These are phyloP conservation scores for Salvelinus sp. DNA, from an alignment of 2,113 vertebrate genomes.

Conservation along the genomic window DNA sequence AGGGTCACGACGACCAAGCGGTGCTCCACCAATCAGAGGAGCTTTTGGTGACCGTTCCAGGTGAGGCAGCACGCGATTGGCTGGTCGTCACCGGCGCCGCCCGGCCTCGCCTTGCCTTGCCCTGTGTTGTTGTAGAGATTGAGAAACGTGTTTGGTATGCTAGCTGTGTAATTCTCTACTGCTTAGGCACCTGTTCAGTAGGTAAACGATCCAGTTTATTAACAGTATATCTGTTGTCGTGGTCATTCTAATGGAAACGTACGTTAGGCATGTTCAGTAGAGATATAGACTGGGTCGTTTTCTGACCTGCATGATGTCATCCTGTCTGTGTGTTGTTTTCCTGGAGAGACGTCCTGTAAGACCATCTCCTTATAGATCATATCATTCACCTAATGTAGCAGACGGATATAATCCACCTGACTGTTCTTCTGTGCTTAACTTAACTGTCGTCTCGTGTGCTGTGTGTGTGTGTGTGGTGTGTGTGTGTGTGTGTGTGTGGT, in stretches of 20 bases:
- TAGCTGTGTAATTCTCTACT: slow-evolving; percentile 19
- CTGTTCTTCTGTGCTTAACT: slow-evolving; percentile 1
- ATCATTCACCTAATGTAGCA: not conserved
- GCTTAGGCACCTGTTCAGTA: not conserved
- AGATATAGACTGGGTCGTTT: slow-evolving; percentile 27
- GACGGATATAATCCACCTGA: slow-evolving; percentile 35
- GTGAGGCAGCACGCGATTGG: slow-evolving; percentile 78
- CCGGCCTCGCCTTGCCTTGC: slow-evolving; percentile 27
- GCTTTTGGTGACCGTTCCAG: slow-evolving; percentile 90
- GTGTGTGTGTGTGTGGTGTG: not conserved
- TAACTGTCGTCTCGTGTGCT: not conserved
- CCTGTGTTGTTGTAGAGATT: slow-evolving; percentile 8
- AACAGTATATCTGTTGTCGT: not conserved
- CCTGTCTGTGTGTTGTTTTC: slow-evolving; percentile 13
- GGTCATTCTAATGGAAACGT: slow-evolving; percentile 22
- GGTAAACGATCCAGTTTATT: too few species aligned
- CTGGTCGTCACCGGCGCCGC: slow-evolving; percentile 36
- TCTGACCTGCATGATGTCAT: slow-evolving; percentile 45
- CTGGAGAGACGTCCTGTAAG: slow-evolving; percentile 14
- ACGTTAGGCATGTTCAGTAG: slow-evolving; percentile 44
- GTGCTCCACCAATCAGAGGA: slow-evolving; percentile 80
- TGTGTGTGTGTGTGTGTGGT: not conserved
- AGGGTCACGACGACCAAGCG: slow-evolving; percentile 80
- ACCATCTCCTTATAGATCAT: slow-evolving; percentile 33
- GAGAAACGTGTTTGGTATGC: slow-evolving; percentile 6